A percentile compares a stretch with the other conserved stretches of the same genome.
phyloP scores from a whole-genome alignment of 1,140 invertebrate genomes.

The Hyphantria cunea region DNA sequence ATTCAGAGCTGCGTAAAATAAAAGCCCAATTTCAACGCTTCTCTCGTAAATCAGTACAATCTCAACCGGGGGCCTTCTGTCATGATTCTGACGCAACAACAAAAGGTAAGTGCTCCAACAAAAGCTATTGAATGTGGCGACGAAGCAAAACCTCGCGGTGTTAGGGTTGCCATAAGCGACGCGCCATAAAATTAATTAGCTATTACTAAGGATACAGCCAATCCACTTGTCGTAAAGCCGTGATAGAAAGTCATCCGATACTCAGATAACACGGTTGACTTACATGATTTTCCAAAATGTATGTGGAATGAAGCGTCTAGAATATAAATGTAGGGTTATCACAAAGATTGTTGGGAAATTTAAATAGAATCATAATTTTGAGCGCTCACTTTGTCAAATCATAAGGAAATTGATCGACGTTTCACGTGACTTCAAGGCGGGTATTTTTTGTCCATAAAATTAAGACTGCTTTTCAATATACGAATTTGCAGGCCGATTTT shows the following conservation, averaged over 20 bases:
- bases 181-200: slow-evolving; percentile 37
- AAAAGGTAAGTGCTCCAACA: slow-evolving; percentile 50
- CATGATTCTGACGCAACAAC: slow-evolving; percentile 46
- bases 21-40: slow-evolving; percentile 39
- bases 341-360: no score
- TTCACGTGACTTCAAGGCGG: no score
- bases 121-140: slow-evolving; percentile 41
- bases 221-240: slow-evolving; percentile 32
- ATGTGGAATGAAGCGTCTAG: slow-evolving; percentile 19
- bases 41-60: slow-evolving; percentile 48
- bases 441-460: no score
- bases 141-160: slow-evolving; percentile 30
- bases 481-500: no score
- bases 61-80: slow-evolving; percentile 42
- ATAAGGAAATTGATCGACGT: no score
- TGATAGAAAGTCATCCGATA: slow-evolving; percentile 32
- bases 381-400: not conserved
- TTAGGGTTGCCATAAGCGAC: slow-evolving; percentile 38
- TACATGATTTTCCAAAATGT: slow-evolving; percentile 25
- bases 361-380: not conserved
- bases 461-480: no score
- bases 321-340: slow-evolving; percentile 11
- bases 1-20: slow-evolving; percentile 22
- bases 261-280: slow-evolving; percentile 28
- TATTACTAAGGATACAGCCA: slow-evolving; percentile 30